Evolutionary conservation across 1,140 invertebrate species (phyloP).

Genomic region (Bombus polaris): DNA sequence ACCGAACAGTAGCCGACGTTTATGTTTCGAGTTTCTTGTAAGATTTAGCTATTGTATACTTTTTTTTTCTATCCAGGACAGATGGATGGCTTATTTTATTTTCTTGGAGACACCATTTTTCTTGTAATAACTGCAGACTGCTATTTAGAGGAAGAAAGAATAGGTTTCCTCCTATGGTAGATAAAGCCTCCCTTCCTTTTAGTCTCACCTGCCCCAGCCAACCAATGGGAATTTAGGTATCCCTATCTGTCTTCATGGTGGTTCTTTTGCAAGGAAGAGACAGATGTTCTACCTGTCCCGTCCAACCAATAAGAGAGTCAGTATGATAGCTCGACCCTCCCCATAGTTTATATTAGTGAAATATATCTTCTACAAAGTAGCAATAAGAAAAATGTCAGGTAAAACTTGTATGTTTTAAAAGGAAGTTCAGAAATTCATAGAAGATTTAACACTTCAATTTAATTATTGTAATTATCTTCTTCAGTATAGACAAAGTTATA

Average conservation of each 20-base stretch:
- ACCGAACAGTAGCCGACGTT: conserved; percentile 49
- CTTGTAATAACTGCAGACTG: neutral
- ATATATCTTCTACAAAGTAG: neutral
- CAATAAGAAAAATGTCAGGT: neutral
- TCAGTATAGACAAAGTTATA: neutral
- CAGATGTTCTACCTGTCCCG: conserved; percentile 5
- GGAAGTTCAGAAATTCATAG: neutral
- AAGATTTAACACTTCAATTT: neutral
- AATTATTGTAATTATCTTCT: neutral
- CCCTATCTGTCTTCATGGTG: neutral
- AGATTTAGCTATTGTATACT: conserved; percentile 1
- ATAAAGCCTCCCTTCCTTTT: neutral
- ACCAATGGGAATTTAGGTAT: conserved; percentile 6
- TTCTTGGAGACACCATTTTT: neutral
- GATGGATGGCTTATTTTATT: neutral
- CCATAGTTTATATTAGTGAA: neutral
- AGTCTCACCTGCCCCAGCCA: neutral
- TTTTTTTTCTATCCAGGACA: neutral
- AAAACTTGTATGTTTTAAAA: neutral
- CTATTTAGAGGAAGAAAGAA: neutral
- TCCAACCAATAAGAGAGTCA: conserved; percentile 12
- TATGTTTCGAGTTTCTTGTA: conserved; percentile 48
- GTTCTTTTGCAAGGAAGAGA: neutral
- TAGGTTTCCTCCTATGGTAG: neutral
- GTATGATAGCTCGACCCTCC: neutral